These are phyloP conservation scores for Nesidiocoris tenuis DNA, from an alignment of 2,888 invertebrate genomes.

Conservation along the genomic window DNA sequence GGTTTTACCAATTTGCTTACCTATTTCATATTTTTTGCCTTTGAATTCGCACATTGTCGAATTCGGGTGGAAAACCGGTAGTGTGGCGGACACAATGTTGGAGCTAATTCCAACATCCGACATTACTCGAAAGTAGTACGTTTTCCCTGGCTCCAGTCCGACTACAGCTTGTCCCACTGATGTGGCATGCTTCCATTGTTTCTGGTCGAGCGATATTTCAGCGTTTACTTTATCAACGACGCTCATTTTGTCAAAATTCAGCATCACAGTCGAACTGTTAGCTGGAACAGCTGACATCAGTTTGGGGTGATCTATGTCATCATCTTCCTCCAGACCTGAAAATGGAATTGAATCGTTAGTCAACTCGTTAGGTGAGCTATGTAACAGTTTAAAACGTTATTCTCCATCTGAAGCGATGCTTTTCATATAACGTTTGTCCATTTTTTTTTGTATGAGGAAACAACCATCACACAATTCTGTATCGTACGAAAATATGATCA, in stretches of 20 bases:
- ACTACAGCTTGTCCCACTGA: conserved; percentile 49
- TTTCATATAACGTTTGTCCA: too few relatives aligned
- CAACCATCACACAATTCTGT: too few relatives aligned
- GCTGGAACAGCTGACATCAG: conserved; percentile 53
- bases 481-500: too few relatives aligned
- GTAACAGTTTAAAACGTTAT: background rate
- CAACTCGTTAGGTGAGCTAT: background rate
- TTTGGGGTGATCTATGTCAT: conserved; percentile 40
- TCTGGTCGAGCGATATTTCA: conserved; percentile 56
- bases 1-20: conserved; percentile 44
- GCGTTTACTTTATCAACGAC: conserved; percentile 54
- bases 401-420: background rate
- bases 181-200: conserved; percentile 54
- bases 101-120: conserved; percentile 52
- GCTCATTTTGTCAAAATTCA: conserved; percentile 55
- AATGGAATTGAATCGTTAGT: background rate
- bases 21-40: conserved; percentile 53
- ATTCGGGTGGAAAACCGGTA: conserved; percentile 47
- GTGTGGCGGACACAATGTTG: conserved; percentile 50
- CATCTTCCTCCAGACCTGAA: conserved; percentile 31
- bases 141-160: conserved; percentile 55
- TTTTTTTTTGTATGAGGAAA: too few relatives aligned
- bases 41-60: conserved; percentile 53
- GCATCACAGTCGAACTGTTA: conserved; percentile 55
- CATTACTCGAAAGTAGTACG: conserved; percentile 55